Evolutionary conservation across 2,888 invertebrate genomes (phyloP).

Genomic region (Parthenolecanium corni): DNA sequence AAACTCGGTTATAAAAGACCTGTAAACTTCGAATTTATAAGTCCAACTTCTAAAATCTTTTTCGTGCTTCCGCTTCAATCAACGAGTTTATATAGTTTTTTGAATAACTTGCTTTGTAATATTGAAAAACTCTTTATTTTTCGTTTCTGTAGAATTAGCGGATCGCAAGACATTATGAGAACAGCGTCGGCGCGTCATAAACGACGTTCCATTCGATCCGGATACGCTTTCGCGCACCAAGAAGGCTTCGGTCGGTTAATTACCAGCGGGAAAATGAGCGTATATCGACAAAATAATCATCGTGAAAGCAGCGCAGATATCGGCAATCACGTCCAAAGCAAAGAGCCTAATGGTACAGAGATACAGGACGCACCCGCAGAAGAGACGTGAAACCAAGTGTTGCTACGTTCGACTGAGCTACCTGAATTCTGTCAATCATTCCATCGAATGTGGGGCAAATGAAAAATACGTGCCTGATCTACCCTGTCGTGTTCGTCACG

Average conservation of each 20-base stretch:
- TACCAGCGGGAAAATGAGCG: slow-evolving; percentile 77
- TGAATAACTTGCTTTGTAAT: background rate
- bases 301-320: background rate
- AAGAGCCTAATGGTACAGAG: no score
- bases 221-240: slow-evolving; percentile 97
- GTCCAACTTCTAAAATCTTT: no score
- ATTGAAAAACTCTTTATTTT: background rate
- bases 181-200: slow-evolving; percentile 81
- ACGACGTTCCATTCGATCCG: slow-evolving; percentile 83
- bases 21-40: no score
- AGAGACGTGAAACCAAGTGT: no score
- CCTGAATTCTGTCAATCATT: no score
- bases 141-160: slow-evolving; percentile 37
- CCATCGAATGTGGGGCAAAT: no score
- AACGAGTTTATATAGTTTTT: background rate
- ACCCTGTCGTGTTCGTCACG: no score
- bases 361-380: no score
- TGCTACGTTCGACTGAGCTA: no score
- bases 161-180: slow-evolving; percentile 65
- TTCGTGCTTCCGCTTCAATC: background rate
- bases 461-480: no score
- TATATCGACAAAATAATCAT: slow-evolving; percentile 12
- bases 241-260: slow-evolving; percentile 95
- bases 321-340: background rate
- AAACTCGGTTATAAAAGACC: no score